Evolutionary conservation across 2,888 invertebrate genomes (phyloP).

Genomic region (Dorcus parallelipipedus): DNA sequence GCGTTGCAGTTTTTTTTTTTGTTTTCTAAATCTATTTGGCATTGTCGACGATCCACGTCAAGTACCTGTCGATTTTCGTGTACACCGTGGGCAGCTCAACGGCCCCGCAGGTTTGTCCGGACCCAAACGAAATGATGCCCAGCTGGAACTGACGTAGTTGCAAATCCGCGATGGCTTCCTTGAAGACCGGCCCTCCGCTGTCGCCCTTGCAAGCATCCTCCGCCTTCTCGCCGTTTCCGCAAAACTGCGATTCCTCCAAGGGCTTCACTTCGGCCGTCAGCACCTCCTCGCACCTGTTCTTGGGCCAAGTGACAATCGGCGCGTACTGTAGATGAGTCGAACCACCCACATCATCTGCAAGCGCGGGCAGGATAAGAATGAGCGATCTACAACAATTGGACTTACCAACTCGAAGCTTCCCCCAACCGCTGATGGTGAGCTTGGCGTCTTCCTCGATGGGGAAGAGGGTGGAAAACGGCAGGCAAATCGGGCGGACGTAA

Average conservation of each 20-base stretch:
- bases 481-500: constrained; percentile 40
- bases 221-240: constrained; percentile 43
- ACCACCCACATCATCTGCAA: constrained; percentile 36
- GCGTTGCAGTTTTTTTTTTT: neutral
- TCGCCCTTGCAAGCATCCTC: constrained; percentile 50
- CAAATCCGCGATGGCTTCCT: constrained; percentile 24
- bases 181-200: constrained; percentile 50
- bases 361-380: neutral
- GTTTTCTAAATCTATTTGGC: constrained; percentile 29
- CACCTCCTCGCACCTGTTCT: constrained; percentile 30
- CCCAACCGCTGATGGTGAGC: constrained; percentile 72
- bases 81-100: constrained; percentile 48
- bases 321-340: constrained; percentile 35
- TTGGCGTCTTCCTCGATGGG: constrained; percentile 9
- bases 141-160: constrained; percentile 39
- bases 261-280: constrained; percentile 36
- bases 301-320: constrained; percentile 33
- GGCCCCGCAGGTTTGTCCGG: constrained; percentile 42
- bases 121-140: constrained; percentile 51
- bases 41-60: constrained; percentile 49
- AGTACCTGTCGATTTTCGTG: constrained; percentile 44
- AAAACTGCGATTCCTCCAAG: constrained; percentile 47
- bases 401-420: constrained; percentile 53
- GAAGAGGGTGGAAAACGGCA: constrained; percentile 27
- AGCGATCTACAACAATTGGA: neutral